Base-by-base conservation (phyloP, 1,140 invertebrate genomes). In the Orius insidiosus region DNA sequence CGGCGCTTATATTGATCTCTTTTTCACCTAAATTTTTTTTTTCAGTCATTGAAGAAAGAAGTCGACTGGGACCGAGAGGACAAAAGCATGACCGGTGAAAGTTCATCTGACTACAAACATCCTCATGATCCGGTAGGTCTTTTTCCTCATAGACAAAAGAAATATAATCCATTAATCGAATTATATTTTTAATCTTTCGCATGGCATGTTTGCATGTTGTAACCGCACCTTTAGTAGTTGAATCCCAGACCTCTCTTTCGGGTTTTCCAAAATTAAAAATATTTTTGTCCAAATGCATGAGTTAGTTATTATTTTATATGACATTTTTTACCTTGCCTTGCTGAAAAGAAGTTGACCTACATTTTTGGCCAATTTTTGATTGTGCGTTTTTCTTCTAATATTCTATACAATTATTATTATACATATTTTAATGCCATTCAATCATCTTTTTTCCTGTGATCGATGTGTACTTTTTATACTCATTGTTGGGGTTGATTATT, bases 291-390 rank as follows among this genome's bases (percentile, higher is more conserved):
- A 4, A 7, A 24, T 13, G 38, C 38, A 40, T 40, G 38, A n/a
- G 35, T 36, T 40, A 15, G 11, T 40, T 40, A 18, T 40, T 40
- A 24, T 52, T 50, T 50, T 33, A 51, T 53, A 34, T 39, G 42
- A 46, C 15, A 49, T 48, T 38, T 54, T 31, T 56, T 49, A 47
- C 52, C 41, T 60, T 60, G 55, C 56, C 59, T 66, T 63, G 76
- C 76, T 79, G 74, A 81, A 77, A 80, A 82, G 79, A 82, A 83
- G 79, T 83, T 84, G 80, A 83, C 80, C 78, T 80, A 80, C 78
- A 78, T 82, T 81, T 80, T 79, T 78, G 75, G 75, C 77, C 73
- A 78, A 52, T 52, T 51, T 54, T 56, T 78, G 75, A 72, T 76
- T 78, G 72, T 75, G 65, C 65, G 62, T 65, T 69, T 51, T 46